Evolutionary conservation across 2,888 invertebrate genomes (phyloP), one percentile per base, ranked within the genome.

Genomic region (Eumacrocentrus americanus): DNA sequence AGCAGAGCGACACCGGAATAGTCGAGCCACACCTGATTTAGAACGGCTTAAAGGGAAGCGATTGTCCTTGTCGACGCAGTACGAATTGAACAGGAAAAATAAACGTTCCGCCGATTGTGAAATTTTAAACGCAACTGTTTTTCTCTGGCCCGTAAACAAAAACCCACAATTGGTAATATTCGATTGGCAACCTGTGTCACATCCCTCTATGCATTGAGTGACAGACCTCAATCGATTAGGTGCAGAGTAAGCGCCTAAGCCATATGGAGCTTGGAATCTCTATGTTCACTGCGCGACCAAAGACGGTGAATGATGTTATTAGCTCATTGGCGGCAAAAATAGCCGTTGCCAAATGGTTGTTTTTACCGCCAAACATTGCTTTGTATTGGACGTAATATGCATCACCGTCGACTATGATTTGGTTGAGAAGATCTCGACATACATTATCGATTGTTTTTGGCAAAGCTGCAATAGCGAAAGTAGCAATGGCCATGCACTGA

Each of bases 71-170:
- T 47, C 47, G 23, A 47, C 47, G 12, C 47, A 12, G 29, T 47
- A 22, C 7, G 47, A 47, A 12, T 47, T 47, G 25, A 47, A 47
- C 25, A 47, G 18, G 11, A 25, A 22, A 12, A 23, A 47, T n/a
- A n/a, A n/a, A n/a, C n/a, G n/a, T n/a, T n/a, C n/a, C n/a, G n/a
- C n/a, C n/a, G n/a, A 23, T 7, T n/a, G 11, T 1, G 9, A 2
- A 9, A 18, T 18, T 18, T 9, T 16, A 42, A 42, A 42, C 2
- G 42, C 9, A 14, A 42, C 18, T 18, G 9, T 16, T 42, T 42
- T 7, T 14, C 14, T 14, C 7, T 18, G 16, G 9, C 16, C 42
- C 3, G 14, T 16, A 42, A 42, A 42, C 9, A 42, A 42, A 42
- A 16, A 42, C 14, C 42, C 42, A n/a, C n/a, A n/a, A n/a, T n/a